Percentiles rank a stretch among this genome's conserved stretches.
Conservation (phyloP, 2,113 vertebrate species). For the Phalacrocorax pelagicus region DNA sequence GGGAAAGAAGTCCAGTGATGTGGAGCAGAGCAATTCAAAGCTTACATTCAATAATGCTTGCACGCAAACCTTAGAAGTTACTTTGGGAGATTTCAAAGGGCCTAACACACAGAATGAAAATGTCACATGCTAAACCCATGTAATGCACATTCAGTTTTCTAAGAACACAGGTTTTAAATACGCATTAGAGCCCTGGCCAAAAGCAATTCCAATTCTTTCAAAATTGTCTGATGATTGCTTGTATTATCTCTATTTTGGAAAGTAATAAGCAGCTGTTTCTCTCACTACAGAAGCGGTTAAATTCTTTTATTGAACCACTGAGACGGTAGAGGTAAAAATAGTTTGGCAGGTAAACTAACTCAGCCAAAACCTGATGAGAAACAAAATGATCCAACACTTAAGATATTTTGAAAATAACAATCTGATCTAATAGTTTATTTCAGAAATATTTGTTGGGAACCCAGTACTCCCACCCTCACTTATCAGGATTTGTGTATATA, state of each 20-base stretch:
- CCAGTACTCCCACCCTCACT: not conserved
- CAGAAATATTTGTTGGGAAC: not conserved
- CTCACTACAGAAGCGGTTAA: not conserved
- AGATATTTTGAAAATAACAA: not conserved
- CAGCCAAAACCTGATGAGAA: not conserved
- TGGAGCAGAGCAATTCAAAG: not conserved
- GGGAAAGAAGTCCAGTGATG: not conserved
- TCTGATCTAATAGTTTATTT: not conserved
- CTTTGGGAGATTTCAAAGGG: not conserved
- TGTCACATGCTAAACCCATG: not conserved
- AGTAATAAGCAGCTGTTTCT: not conserved
- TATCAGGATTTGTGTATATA: not conserved
- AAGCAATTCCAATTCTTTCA: not conserved
- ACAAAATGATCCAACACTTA: not conserved
- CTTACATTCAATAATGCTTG: not conserved
- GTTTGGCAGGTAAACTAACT: not conserved
- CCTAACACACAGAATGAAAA: not conserved
- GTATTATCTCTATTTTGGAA: not conserved
- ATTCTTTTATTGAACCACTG: not conserved
- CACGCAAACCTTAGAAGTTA: not conserved
- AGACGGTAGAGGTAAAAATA: not conserved
- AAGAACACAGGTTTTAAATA: not conserved
- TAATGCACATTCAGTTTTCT: not conserved
- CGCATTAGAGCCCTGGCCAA: not conserved
- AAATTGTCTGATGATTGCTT: not conserved